Base-by-base conservation (phyloP, 23 tunicate genomes). In the Trididemnum miniatum region DNA sequence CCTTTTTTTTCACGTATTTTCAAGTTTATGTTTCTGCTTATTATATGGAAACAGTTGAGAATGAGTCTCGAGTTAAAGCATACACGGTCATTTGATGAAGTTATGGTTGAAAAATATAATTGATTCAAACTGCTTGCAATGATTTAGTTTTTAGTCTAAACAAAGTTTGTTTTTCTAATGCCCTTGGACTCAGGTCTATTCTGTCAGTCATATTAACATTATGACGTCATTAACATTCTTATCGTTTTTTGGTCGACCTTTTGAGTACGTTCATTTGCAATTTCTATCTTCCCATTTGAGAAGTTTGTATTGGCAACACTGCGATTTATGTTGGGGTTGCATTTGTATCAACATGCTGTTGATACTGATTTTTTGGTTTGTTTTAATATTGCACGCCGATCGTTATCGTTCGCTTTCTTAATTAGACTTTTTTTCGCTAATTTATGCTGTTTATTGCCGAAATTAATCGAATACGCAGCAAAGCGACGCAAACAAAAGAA, bases 351-450 rank as follows among this genome's bases (percentile, higher is more conserved):
- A 67, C 38, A 67, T 5, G 29, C 29, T 62, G 67, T 62, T 22
- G 5, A n/a, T 62, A 62, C 15, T 33, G 37, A 67, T 67, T 31
- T 67, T 32, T 31, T 67, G 38, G 29, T 20, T 62, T 62, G 29
- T 62, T 62, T 62, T 25, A 62, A 62, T 20, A 20, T 20, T 12
- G 67, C 27, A 62, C 27, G 67, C 5, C 26, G 67, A 62, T 62
- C 67, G 26, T 62, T 12, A 62, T 62, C 67, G 20, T 62, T 15
- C 26, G 31, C 38, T 37, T 3, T 62, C 67, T n/a, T 67, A 67
- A 67, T 67, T 67, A 67, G 26, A 38, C 67, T 62, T 67, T 33
- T 67, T 67, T 31, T n/a, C 67, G 67, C 67, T 26, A n/a, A 31
- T 32, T 67, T 32, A 20, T 12, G 4, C 25, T 67, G 75, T 67